Conservation (phyloP, 2,888 invertebrate genomes). For the Oscheius onirici region DNA sequence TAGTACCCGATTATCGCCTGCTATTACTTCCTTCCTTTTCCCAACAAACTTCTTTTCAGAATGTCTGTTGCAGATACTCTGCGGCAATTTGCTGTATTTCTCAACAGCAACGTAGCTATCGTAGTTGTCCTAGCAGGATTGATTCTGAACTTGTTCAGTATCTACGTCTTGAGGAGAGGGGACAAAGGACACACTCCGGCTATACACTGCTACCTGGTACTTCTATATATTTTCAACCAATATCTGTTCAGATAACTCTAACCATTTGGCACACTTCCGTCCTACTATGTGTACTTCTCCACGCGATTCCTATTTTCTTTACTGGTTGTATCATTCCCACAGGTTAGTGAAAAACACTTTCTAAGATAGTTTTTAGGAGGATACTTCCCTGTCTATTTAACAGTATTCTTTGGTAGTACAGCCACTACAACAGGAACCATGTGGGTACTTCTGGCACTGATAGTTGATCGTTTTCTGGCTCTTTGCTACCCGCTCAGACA, state of each 20-base stretch:
- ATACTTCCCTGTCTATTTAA: not conserved
- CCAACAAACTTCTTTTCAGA: no score
- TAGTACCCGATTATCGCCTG: no score
- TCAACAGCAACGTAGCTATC: not conserved
- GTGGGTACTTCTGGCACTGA: conserved; percentile 4
- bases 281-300: not conserved
- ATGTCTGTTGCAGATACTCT: not conserved
- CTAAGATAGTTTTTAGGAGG: not conserved
- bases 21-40: no score
- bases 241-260: not conserved
- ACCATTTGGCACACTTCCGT: not conserved
- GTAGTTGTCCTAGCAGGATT: not conserved
- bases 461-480: conserved; percentile 5
- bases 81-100: not conserved
- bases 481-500: conserved; percentile 13
- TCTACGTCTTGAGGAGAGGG: conserved; percentile 2
- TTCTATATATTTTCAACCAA: not conserved
- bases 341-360: not conserved
- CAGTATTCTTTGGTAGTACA: not conserved
- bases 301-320: conserved; percentile 8
- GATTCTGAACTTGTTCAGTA: conserved; percentile 4
- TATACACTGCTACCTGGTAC: conserved; percentile 7
- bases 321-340: not conserved
- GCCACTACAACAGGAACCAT: not conserved
- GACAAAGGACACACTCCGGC: conserved; percentile 1